These are phyloP conservation scores for Labroides dimidiatus DNA, from an alignment of 2,797 vertebrate species.

Conservation along the genomic window DNA sequence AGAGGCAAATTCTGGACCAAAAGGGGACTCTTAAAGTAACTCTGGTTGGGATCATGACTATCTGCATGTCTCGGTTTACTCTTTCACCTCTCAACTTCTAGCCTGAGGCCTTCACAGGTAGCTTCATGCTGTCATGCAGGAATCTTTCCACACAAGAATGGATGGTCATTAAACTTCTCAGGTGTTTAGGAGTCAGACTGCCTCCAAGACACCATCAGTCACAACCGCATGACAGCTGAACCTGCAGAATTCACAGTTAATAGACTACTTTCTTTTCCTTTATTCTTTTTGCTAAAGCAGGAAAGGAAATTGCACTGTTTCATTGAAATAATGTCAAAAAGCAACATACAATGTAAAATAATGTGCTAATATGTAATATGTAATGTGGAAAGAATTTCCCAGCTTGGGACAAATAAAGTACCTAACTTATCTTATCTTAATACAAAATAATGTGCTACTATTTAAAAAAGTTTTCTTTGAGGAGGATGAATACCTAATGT, in stretches of 20 bases:
- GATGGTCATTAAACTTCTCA: slow-evolving; percentile 37
- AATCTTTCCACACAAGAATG: slow-evolving; percentile 54
- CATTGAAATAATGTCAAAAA: too few species aligned
- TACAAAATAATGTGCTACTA: too few species aligned
- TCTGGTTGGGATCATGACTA: slow-evolving; percentile 4
- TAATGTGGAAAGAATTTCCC: too few species aligned
- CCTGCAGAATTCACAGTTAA: not conserved
- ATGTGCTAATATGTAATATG: too few species aligned
- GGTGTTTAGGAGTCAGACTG: slow-evolving; percentile 33
- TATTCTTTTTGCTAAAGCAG: too few species aligned
- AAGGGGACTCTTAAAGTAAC: slow-evolving; percentile 2
- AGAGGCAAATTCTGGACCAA: slow-evolving; percentile 7
- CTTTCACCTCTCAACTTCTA: slow-evolving; percentile 46
- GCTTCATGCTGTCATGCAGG: slow-evolving; percentile 42
- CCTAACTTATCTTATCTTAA: too few species aligned
- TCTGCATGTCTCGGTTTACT: slow-evolving; percentile 38
- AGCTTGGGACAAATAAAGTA: too few species aligned
- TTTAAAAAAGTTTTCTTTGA: too few species aligned
- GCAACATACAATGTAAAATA: too few species aligned
- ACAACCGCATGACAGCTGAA: slow-evolving; percentile 8
- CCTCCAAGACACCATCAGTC: slow-evolving; percentile 16
- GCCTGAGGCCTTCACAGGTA: slow-evolving; percentile 30
- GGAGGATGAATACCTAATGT: not conserved
- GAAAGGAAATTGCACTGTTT: not conserved
- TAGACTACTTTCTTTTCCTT: not conserved